Evolutionary conservation across 2,797 vertebrate genomes (phyloP), one percentile per base, ranked within the genome.

Genomic region (Phataginus tricuspis): DNA sequence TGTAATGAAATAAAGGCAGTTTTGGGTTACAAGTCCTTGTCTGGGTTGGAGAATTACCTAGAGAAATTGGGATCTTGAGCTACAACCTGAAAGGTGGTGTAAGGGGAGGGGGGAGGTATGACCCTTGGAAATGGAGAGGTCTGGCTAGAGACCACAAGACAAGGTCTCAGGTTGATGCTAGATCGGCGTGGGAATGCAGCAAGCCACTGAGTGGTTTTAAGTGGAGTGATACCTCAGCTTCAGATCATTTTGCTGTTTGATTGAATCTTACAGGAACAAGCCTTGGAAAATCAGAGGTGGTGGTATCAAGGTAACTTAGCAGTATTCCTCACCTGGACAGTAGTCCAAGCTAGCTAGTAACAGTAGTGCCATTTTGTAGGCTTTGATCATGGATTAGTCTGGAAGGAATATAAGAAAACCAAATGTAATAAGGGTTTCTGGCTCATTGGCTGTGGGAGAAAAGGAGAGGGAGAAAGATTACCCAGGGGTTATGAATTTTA

Each of bases 171-270:
- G 23, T 61, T n/a, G 15, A 13, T 27, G 34, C 37, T 29, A 25
- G 7, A 34, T 45, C 7, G 16, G 1, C 12, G 23, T 53, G 25
- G 6, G 39, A 31, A 4, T 34, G 19, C 2, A 8, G 4, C 7
- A 49, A 57, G 37, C 66, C 14, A n/a, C 0, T 29, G 31, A 45
- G 7, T 4, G 5, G 9, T 29, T 74, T 74, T 25, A 19, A 77
- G 19, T 86, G 27, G 31, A 49, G 29, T 34, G 34, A 53, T 19
- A 39, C 9, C 12, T 77, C 14, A 71, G 64, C 4, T 53, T 49
- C 31, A 31, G 31, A 16, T 57, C 31, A 4, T 66, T 39, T 39
- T 39, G 25, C 27, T 53, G 21, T 69, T 86, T 49, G 51, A 37
- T 5, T 75, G 51, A 82, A 61, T 53, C 19, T 16, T 45, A 5